Conservation (phyloP, 2,113 vertebrate species). For the Chunga burmeisteri region DNA sequence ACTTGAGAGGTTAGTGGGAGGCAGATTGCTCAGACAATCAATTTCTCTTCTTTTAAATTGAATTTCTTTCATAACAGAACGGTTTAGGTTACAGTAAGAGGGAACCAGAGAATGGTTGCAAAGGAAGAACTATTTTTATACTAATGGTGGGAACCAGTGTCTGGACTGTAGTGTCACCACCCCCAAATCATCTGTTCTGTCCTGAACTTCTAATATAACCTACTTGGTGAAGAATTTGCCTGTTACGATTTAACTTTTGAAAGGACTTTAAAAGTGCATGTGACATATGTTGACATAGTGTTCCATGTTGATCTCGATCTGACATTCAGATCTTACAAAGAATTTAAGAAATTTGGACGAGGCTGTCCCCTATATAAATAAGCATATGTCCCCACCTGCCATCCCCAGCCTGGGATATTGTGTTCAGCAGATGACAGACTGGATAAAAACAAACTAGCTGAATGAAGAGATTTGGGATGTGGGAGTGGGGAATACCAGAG, state of each 20-base stretch:
- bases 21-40: neutral
- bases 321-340: neutral
- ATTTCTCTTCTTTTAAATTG: conserved; percentile 6
- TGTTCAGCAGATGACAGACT: neutral
- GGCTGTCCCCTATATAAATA: neutral
- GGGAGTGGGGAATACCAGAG: neutral
- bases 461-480: neutral
- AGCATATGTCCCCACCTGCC: neutral
- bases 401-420: neutral
- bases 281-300: neutral
- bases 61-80: conserved; percentile 27
- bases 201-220: conserved; percentile 27
- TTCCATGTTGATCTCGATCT: neutral
- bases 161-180: neutral
- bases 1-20: neutral
- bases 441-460: neutral
- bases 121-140: conserved; percentile 51
- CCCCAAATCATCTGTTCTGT: conserved; percentile 35
- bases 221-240: neutral
- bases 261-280: neutral
- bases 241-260: neutral
- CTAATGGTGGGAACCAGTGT: conserved; percentile 1
- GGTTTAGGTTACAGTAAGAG: conserved; percentile 4
- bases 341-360: neutral
- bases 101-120: neutral